These are phyloP conservation scores for Sphecodes monilicornis DNA, from an alignment of 2,888 invertebrate genomes.

Conservation along the genomic window DNA sequence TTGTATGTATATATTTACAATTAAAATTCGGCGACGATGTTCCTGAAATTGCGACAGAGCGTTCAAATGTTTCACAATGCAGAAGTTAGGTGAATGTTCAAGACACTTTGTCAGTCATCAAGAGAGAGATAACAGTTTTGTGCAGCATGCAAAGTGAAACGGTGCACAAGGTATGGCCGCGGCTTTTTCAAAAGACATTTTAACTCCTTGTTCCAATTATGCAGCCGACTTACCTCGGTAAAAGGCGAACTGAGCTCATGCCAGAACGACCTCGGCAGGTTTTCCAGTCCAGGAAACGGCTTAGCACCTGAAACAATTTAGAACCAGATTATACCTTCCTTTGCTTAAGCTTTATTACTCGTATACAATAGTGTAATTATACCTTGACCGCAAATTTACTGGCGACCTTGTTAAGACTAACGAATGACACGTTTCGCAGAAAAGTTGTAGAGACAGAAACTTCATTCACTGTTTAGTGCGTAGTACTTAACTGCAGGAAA, in stretches of 20 bases:
- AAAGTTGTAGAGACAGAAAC: neutral
- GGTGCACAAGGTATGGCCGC: constrained; percentile 22
- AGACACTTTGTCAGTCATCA: neutral
- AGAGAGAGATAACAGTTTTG: constrained; percentile 8
- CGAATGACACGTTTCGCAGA: constrained; percentile 1
- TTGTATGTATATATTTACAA: neutral
- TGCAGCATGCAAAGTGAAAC: neutral
- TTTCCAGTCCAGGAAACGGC: constrained; percentile 81
- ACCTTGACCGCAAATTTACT: constrained; percentile 27
- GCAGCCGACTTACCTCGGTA: constrained; percentile 79
- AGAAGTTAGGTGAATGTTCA: constrained; percentile 23
- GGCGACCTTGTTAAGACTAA: constrained; percentile 15
- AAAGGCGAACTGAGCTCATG: constrained; percentile 83
- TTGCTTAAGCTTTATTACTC: constrained; percentile 18
- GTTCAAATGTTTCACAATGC: neutral
- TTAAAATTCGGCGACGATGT: neutral
- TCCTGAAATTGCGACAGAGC: neutral
- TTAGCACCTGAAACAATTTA: constrained; percentile 79
- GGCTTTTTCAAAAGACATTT: constrained; percentile 47
- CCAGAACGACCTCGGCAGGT: constrained; percentile 82
- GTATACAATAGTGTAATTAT: constrained; percentile 41
- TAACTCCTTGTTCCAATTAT: constrained; percentile 49
- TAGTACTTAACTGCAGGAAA: too few relatives aligned
- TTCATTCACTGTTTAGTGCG: neutral
- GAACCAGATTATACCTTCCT: constrained; percentile 44